Percentiles rank a stretch among this genome's conserved stretches.
These are phyloP conservation scores for Julus scandinavius DNA, from an alignment of 2,888 invertebrate species.

Conservation along the genomic window DNA sequence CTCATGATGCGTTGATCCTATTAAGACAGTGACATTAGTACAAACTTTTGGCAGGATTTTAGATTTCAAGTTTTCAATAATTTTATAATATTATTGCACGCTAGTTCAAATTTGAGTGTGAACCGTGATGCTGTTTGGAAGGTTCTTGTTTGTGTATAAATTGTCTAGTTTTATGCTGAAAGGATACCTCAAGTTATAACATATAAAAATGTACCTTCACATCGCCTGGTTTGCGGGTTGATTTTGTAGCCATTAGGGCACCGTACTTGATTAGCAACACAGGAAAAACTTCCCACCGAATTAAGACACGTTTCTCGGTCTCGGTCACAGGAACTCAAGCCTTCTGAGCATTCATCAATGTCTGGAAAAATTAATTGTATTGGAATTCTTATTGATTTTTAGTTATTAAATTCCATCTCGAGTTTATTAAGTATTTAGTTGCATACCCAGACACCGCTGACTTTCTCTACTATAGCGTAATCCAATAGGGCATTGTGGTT, in stretches of 20 bases:
- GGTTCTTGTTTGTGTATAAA: neutral
- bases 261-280: constrained; percentile 63
- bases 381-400: neutral
- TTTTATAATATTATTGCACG: too few species aligned
- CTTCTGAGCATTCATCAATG: constrained; percentile 64
- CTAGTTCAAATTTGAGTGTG: too few species aligned
- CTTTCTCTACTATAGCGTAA: constrained; percentile 54
- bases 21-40: neutral
- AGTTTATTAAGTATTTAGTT: neutral
- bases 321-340: constrained; percentile 64
- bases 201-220: constrained; percentile 39
- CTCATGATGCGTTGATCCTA: neutral
- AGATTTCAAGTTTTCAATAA: neutral
- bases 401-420: neutral
- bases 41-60: neutral
- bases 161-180: neutral
- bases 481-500: constrained; percentile 58
- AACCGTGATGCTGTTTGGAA: neutral
- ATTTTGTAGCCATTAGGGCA: constrained; percentile 64
- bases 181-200: neutral
- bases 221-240: constrained; percentile 37
- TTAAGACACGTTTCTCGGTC: constrained; percentile 68
- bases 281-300: constrained; percentile 68
- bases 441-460: constrained; percentile 50
- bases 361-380: constrained; percentile 60